A percentile compares a stretch with the other conserved stretches of the same genome.
These are phyloP conservation scores for Antennarius maculatus DNA, from an alignment of 2,797 vertebrate species.

Conservation along the genomic window DNA sequence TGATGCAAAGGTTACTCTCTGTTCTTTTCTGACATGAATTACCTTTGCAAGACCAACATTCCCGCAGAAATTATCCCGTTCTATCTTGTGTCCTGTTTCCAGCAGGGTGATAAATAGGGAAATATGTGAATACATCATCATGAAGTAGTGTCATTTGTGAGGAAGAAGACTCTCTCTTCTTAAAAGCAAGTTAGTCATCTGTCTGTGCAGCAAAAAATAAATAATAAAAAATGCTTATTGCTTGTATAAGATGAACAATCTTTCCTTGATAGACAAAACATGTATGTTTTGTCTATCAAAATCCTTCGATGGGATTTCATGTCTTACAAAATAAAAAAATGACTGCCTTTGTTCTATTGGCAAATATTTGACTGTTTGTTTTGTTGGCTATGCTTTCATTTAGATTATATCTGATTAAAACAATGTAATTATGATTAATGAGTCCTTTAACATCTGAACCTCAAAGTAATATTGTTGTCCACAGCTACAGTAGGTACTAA, in stretches of 20 bases:
- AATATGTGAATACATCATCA: constrained; percentile 15
- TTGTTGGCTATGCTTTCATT: neutral
- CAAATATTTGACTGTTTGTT: neutral
- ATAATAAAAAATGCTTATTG: neutral
- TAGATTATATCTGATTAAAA: neutral
- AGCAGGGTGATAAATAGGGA: constrained; percentile 6
- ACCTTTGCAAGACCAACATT: constrained; percentile 52
- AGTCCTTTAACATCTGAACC: constrained; percentile 14
- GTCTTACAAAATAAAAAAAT: constrained; percentile 18
- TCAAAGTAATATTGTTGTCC: constrained; percentile 7
- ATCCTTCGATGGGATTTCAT: constrained; percentile 11
- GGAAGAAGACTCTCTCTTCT: neutral
- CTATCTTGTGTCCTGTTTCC: neutral
- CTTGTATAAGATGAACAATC: neutral
- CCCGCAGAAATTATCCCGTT: constrained; percentile 8
- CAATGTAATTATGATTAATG: constrained; percentile 9
- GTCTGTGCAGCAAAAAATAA: neutral
- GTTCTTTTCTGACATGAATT: constrained; percentile 44
- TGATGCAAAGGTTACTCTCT: constrained; percentile 32
- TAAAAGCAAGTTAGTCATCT: constrained; percentile 2
- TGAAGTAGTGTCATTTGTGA: neutral
- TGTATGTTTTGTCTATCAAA: constrained; percentile 32
- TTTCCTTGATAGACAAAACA: constrained; percentile 65
- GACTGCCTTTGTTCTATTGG: neutral
- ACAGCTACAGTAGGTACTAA: constrained; percentile 18